These are phyloP conservation scores for Paguma larvata DNA, from an alignment of 2,797 vertebrate genomes.

Conservation along the genomic window DNA sequence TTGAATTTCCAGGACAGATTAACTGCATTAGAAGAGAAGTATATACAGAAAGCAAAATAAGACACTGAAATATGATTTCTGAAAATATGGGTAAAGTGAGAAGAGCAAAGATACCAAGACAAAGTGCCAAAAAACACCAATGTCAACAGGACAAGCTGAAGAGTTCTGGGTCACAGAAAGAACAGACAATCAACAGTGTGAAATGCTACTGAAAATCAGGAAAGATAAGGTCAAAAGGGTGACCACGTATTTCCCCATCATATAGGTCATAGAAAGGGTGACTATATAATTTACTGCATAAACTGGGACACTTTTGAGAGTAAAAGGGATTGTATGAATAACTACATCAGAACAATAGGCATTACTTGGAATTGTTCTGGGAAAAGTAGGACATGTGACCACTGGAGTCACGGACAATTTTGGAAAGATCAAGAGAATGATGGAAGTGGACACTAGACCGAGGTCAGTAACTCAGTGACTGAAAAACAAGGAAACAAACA, in stretches of 20 bases:
- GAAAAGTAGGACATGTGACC: background rate
- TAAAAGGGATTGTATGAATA: background rate
- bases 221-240: background rate
- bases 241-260: background rate
- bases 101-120: background rate
- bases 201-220: background rate
- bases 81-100: constrained; percentile 1
- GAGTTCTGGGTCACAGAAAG: background rate
- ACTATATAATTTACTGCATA: background rate
- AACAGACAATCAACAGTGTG: background rate
- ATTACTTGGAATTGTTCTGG: background rate
- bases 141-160: background rate
- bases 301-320: background rate
- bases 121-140: constrained; percentile 45
- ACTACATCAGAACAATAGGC: background rate
- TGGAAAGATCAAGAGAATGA: background rate
- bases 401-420: background rate
- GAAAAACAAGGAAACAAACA: background rate
- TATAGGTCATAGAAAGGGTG: background rate
- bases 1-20: constrained; percentile 11
- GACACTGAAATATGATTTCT: constrained; percentile 2
- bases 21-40: background rate
- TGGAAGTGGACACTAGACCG: background rate
- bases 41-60: constrained; percentile 8
- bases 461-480: background rate